A percentile compares a stretch with the other conserved stretches of the same genome.
Evolutionary conservation across 2,113 vertebrate species (phyloP).

Genomic region (Python bivittatus): DNA sequence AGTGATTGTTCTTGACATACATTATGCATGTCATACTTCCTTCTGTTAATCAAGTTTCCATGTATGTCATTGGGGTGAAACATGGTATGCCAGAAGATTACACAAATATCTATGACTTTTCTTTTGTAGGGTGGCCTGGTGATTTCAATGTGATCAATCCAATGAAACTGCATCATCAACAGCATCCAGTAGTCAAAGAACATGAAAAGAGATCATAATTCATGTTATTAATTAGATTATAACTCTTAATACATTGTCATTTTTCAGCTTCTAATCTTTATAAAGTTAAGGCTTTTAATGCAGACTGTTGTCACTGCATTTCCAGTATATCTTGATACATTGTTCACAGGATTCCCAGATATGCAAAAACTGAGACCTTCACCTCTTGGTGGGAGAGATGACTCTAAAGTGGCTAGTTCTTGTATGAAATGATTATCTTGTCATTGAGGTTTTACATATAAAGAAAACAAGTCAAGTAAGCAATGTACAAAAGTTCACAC

Average conservation of each 20-base stretch:
- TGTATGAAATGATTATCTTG: not conserved
- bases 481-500: not conserved
- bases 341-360: not conserved
- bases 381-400: not conserved
- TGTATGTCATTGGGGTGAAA: not conserved
- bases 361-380: not conserved
- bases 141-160: constrained; percentile 1
- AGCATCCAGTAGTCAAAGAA: not conserved
- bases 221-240: not conserved
- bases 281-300: not conserved
- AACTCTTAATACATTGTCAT: not conserved
- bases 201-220: not conserved
- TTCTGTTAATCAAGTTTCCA: not conserved
- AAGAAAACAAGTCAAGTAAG: not conserved
- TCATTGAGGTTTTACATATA: not conserved
- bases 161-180: not conserved
- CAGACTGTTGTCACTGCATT: not conserved
- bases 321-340: not conserved
- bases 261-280: not conserved
- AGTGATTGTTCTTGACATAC: not conserved
- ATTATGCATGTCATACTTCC: not conserved
- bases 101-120: not conserved
- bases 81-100: not conserved
- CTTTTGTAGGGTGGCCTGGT: not conserved
- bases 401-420: not conserved